Evolutionary conservation across 2,113 vertebrate genomes (phyloP).

Genomic region (Alectura lathami): DNA sequence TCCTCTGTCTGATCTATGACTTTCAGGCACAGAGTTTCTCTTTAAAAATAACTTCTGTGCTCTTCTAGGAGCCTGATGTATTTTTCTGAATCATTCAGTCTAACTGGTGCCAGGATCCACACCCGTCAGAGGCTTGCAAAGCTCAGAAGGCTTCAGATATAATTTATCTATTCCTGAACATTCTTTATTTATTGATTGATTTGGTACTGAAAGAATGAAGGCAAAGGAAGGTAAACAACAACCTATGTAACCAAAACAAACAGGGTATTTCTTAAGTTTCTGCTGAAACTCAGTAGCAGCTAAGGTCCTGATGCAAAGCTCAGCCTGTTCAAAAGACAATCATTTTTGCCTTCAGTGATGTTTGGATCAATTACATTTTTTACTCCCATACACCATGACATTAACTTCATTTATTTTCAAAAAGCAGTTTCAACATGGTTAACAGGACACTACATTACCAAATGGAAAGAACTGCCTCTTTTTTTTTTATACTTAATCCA

Average conservation of each 20-base stretch:
- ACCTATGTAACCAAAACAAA: background rate
- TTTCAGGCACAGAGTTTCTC: background rate
- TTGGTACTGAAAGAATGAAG: background rate
- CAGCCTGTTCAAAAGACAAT: background rate
- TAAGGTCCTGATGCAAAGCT: background rate
- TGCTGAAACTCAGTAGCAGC: background rate
- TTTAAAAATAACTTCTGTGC: background rate
- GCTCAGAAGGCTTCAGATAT: conserved; percentile 13
- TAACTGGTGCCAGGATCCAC: conserved; percentile 25
- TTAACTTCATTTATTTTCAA: conserved; percentile 27
- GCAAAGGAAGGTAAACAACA: background rate
- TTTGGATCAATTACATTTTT: background rate
- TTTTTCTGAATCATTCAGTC: background rate
- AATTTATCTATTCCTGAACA: conserved; percentile 1
- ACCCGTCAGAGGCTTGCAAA: background rate
- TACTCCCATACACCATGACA: background rate
- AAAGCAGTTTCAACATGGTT: background rate
- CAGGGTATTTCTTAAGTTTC: background rate
- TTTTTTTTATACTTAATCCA: conserved; percentile 37
- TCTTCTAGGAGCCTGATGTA: background rate
- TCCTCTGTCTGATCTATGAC: background rate
- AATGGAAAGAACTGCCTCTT: background rate
- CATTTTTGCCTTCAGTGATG: background rate
- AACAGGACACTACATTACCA: background rate
- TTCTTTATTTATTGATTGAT: background rate